These are phyloP conservation scores for Macrosiphum euphorbiae DNA, from an alignment of 2,888 invertebrate genomes.

Conservation along the genomic window DNA sequence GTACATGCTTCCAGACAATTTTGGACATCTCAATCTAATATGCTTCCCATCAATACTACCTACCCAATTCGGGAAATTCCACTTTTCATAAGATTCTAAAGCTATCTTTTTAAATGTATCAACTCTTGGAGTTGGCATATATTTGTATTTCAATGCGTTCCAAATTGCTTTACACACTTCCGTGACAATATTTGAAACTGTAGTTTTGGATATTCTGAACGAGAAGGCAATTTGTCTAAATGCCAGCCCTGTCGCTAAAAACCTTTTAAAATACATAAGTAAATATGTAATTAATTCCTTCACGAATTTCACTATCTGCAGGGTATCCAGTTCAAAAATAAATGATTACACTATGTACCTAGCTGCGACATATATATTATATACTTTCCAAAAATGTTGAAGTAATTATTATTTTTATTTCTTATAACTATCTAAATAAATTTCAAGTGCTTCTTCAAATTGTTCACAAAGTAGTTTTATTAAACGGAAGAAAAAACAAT, in stretches of 20 bases:
- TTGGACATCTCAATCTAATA: no score
- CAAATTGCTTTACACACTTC: not conserved
- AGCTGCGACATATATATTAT: no score
- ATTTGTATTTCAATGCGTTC: not conserved
- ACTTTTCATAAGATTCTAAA: no score
- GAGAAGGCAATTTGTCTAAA: conserved; percentile 6
- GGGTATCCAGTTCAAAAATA: no score
- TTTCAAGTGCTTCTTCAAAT: not conserved
- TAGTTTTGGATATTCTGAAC: not conserved
- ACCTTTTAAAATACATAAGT: not conserved
- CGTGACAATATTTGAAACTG: conserved; percentile 1
- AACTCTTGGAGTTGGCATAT: conserved; percentile 16
- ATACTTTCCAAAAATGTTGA: no score
- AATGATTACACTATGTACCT: no score
- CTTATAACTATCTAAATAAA: no score
- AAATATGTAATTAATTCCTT: no score
- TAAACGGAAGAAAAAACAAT: not conserved
- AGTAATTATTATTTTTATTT: no score
- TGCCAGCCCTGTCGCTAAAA: not conserved
- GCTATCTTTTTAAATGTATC: not conserved
- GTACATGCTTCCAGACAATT: not conserved
- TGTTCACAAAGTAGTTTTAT: not conserved
- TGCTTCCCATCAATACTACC: no score
- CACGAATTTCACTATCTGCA: no score
- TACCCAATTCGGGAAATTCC: no score